These are phyloP conservation scores for Atractosteus spatula DNA, from an alignment of 2,113 vertebrate genomes.

Conservation along the genomic window DNA sequence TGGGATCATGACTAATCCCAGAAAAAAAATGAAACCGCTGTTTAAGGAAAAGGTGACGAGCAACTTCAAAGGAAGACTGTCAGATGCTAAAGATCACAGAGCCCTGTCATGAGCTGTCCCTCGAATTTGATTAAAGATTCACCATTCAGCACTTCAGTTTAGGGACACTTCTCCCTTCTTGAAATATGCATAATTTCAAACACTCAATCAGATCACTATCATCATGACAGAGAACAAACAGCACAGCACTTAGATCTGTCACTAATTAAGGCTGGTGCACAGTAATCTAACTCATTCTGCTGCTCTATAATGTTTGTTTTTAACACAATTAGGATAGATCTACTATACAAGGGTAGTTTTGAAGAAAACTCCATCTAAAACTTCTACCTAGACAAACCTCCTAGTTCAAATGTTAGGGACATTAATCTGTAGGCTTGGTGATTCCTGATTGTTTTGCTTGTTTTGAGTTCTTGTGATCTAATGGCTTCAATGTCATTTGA, in stretches of 20 bases:
- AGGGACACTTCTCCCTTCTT: slow-evolving; percentile 44
- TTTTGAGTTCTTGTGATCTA: slow-evolving; percentile 21
- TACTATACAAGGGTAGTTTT: slow-evolving; percentile 28
- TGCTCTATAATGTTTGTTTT: slow-evolving; percentile 48
- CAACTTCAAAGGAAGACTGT: background rate
- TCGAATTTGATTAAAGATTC: slow-evolving; percentile 57
- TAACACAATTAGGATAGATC: slow-evolving; percentile 49
- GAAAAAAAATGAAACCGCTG: background rate
- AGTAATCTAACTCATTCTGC: slow-evolving; percentile 51
- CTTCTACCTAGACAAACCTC: background rate
- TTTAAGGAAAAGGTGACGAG: background rate
- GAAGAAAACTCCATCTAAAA: background rate
- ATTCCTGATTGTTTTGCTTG: slow-evolving; percentile 26
- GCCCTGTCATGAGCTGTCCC: slow-evolving; percentile 43
- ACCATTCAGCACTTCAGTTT: slow-evolving; percentile 42
- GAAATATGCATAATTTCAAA: slow-evolving; percentile 59
- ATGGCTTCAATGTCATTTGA: slow-evolving; percentile 23
- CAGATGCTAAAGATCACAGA: slow-evolving; percentile 32
- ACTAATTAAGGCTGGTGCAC: slow-evolving; percentile 63
- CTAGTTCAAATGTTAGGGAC: slow-evolving; percentile 21
- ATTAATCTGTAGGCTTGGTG: slow-evolving; percentile 27
- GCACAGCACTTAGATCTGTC: slow-evolving; percentile 50
- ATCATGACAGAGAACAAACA: slow-evolving; percentile 65
- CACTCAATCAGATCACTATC: slow-evolving; percentile 32
- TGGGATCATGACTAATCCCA: background rate